These are phyloP conservation scores for Aphelocoma californica DNA, from an alignment of 2,797 vertebrate genomes.

Conservation along the genomic window DNA sequence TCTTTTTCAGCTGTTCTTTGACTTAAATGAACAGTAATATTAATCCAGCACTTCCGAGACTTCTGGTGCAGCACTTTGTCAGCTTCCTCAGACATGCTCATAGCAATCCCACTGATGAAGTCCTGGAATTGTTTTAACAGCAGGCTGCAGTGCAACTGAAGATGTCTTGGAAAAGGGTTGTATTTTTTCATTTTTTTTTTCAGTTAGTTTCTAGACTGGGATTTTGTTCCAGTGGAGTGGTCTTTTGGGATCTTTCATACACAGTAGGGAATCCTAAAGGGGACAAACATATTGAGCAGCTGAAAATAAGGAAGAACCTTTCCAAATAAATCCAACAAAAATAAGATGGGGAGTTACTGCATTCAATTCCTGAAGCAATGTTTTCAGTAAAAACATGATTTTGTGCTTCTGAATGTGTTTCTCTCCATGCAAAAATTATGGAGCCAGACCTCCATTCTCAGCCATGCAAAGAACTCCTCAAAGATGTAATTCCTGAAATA, in stretches of 20 bases:
- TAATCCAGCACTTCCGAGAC: slow-evolving; percentile 30
- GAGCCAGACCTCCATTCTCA: neutral
- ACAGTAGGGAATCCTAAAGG: neutral
- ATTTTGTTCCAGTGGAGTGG: neutral
- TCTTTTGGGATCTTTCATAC: neutral
- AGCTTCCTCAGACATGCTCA: slow-evolving; percentile 31
- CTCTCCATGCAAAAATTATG: neutral
- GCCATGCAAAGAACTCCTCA: neutral
- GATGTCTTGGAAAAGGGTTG: neutral
- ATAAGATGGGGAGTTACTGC: neutral
- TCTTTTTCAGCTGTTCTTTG: slow-evolving; percentile 60
- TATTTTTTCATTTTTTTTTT: slow-evolving; percentile 11
- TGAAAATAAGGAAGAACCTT: neutral
- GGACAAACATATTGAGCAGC: neutral
- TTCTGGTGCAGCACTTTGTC: slow-evolving; percentile 47
- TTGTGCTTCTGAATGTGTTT: neutral
- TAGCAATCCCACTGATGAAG: slow-evolving; percentile 4
- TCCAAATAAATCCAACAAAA: neutral
- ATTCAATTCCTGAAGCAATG: neutral
- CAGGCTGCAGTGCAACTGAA: neutral
- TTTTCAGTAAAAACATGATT: neutral
- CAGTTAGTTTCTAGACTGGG: neutral
- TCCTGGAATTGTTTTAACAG: slow-evolving; percentile 57
- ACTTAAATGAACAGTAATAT: slow-evolving; percentile 29
- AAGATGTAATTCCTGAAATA: neutral